These are phyloP conservation scores for Selene dorsalis DNA, from an alignment of 2,797 vertebrate genomes.

Conservation along the genomic window DNA sequence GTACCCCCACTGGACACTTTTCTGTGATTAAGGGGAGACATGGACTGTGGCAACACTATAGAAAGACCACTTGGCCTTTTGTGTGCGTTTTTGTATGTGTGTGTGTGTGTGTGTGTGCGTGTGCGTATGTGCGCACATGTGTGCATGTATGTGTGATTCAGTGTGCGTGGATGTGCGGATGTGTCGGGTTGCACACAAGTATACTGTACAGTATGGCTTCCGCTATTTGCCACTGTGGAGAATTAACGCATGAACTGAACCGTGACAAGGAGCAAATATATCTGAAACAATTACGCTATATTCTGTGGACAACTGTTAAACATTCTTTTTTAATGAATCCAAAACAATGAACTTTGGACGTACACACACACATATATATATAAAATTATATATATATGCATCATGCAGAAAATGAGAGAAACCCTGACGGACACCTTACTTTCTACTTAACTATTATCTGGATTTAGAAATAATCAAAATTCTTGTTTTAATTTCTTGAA, in stretches of 20 bases:
- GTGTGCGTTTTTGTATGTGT: slow-evolving; percentile 72
- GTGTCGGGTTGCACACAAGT: slow-evolving; percentile 82
- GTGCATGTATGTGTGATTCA: slow-evolving; percentile 62
- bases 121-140: slow-evolving; percentile 51
- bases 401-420: slow-evolving; percentile 75
- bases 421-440: slow-evolving; percentile 75
- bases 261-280: slow-evolving; percentile 85
- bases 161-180: slow-evolving; percentile 66
- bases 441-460: slow-evolving; percentile 79
- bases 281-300: slow-evolving; percentile 84
- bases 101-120: slow-evolving; percentile 51
- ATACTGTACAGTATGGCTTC: slow-evolving; percentile 86
- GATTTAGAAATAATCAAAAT: slow-evolving; percentile 79
- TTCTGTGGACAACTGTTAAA: slow-evolving; percentile 85
- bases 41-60: slow-evolving; percentile 74
- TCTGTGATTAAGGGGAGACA: slow-evolving; percentile 63
- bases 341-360: slow-evolving; percentile 75
- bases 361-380: slow-evolving; percentile 64
- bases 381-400: slow-evolving; percentile 71
- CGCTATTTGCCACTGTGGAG: slow-evolving; percentile 79
- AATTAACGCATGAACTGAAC: slow-evolving; percentile 85
- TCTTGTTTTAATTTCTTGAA: slow-evolving; percentile 78
- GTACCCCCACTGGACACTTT: slow-evolving; percentile 70
- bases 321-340: slow-evolving; percentile 77
- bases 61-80: slow-evolving; percentile 81